Base-by-base conservation (phyloP, 2,888 invertebrate species). In the Archips xylosteana region DNA sequence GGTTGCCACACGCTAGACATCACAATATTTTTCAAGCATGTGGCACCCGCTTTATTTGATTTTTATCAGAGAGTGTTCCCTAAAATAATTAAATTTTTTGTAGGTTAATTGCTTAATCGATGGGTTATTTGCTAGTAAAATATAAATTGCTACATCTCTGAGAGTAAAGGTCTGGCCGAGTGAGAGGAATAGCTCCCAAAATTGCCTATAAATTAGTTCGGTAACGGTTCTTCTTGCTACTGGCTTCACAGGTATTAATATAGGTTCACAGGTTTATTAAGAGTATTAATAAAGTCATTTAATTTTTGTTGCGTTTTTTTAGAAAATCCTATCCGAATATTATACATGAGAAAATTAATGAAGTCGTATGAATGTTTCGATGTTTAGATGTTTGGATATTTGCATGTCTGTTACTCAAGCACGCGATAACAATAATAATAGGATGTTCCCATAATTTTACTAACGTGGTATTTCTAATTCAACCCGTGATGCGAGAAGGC, bases 251-350 rank as follows among this genome's bases (percentile, higher is more conserved):
- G 23, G 39, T n/a, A 60, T 34, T 60, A 2, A 57, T 68, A 68
- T 6, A 49, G 57, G 57, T 62, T 63, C 62, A 42, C 60, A 68
- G 51, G 71, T 70, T 66, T 66, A 70, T 13, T 66, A 62, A 67
- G 39, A 69, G 61, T 70, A 59, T 60, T 60, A 74, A 74, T 74
- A 74, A 74, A 70, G 64, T 65, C 54, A n/a, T 74, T 74, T 64
- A 68, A 68, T 63, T 68, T 68, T 70, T 6, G 3, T 62, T 3
- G 74, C n/a, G n/a, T 70, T 66, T 59, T 62, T 68, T 69, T 4
- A 23, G 23, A 23, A 23, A 23, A 1, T 23, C 23, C 23, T 23
- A 23, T 23, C 23, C 23, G 23, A 23, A 23, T 23, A 23, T 23
- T 23, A 23, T 23, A 23, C 23, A 0, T 23, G 23, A 23, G 23